Conservation (phyloP, 30 jellyfish, hydroid and myxozoan genomes). For the Hydractinia echinata region DNA sequence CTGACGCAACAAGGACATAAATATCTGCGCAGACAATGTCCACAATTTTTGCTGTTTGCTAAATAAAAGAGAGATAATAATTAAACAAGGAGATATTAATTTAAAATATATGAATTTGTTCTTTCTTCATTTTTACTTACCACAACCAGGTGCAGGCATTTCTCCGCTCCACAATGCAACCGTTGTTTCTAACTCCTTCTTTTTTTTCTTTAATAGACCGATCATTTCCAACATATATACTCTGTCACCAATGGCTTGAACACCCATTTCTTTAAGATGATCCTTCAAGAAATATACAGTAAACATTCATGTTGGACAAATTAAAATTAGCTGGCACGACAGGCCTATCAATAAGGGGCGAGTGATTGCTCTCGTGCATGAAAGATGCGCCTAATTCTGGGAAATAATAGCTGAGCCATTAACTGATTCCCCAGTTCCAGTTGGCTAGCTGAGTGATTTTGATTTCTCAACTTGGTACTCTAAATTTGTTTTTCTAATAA, state of each 20-base stretch:
- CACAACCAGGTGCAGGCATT: conserved; percentile 90
- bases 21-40: conserved; percentile 64
- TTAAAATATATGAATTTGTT: not conserved
- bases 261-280: conserved; percentile 94
- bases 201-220: conserved; percentile 74
- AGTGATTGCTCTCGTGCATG: no score
- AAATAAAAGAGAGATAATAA: not conserved
- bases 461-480: no score
- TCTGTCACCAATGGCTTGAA: conserved; percentile 89
- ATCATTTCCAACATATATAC: conserved; percentile 87
- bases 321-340: not conserved
- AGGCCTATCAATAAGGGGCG: no score
- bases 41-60: conserved; percentile 81
- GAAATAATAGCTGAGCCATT: no score
- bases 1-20: conserved; percentile 83
- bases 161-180: conserved; percentile 98
- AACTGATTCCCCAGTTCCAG: no score
- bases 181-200: conserved; percentile 75
- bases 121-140: conserved; percentile 27
- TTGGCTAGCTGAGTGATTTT: no score
- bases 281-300: conserved; percentile 44
- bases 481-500: no score
- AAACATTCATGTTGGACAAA: not conserved
- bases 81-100: no score
- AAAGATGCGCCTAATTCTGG: no score